Base-by-base conservation (phyloP, 2,113 vertebrate genomes). In the Picathartes gymnocephalus region DNA sequence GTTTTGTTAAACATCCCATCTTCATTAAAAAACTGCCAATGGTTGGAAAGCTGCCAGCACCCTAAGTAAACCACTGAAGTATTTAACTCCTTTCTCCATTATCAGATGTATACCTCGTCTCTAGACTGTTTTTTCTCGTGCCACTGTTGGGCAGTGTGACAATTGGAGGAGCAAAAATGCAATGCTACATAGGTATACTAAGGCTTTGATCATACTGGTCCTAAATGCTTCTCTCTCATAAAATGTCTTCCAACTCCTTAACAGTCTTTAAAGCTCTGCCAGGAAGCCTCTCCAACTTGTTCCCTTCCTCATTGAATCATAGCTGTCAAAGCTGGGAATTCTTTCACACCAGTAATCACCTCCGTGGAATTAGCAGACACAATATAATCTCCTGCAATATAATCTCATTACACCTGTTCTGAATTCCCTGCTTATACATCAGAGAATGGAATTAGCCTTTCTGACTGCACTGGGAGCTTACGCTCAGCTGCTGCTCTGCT, bases 1-100 rank as follows among this genome's bases (percentile, higher is more conserved):
- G 45, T 69, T 97, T 90, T 62, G 54, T 93, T 88, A 95, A 96
- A 86, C 54, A 70, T 73, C 82, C 53, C 28, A 50, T 88, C 88
- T 94, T 79, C 47, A 69, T 90, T 92, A 12, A 88, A 93, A 88
- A 90, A 15, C 35, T 94, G 71, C 64, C 69, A 82, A 54, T 62
- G 45, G 47, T 12, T 88, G 82, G 71, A 71, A 88, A 94, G 71
- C 50, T 92, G 80, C 64, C 86, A 83, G 54, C 60, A 86, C n/a
- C 47, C 47, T 73, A 77, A 94, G 78, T 82, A 92, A 95, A 85
- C 48, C 72, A 68, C 53, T 86, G 24, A 83, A 92, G 60, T 78
- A 66, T 82, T 90, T 95, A 78, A 95, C 64, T 88, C 4, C 76
- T 58, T 88, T 82, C n/a, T 82, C 62, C 60, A 33, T 64, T 88